phyloP scores from a whole-genome alignment of 2,113 vertebrate species.

The Dicerorhinus sumatrensis region DNA sequence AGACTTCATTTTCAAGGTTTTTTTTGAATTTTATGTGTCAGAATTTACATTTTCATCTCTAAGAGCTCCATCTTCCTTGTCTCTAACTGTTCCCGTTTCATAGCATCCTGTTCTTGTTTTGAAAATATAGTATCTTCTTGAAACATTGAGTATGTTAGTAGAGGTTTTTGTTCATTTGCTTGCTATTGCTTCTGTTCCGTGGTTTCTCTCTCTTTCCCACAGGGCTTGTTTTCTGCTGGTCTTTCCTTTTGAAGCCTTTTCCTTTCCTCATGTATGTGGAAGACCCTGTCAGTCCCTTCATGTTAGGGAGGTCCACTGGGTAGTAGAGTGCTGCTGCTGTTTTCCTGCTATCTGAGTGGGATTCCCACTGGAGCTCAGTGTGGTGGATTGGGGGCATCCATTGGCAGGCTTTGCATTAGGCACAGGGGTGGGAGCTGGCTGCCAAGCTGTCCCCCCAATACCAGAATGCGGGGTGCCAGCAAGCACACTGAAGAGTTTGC shows the following conservation, averaged over 20 bases:
- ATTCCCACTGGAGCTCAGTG: fast-evolving
- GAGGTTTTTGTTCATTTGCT: neutral
- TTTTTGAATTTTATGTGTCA: neutral
- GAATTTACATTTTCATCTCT: neutral
- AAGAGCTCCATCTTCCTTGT: neutral
- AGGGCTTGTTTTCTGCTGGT: neutral
- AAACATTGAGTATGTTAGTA: fast-evolving
- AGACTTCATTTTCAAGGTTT: neutral
- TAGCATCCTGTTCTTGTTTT: neutral
- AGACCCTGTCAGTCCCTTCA: fast-evolving
- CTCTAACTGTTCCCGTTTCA: fast-evolving
- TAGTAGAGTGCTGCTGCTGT: neutral
- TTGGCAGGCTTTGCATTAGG: neutral
- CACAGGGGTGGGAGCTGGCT: neutral
- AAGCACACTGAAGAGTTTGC: fast-evolving
- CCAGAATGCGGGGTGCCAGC: fast-evolving
- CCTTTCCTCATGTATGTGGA: fast-evolving
- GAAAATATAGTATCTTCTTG: neutral
- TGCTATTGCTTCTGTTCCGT: too few species aligned
- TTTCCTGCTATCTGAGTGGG: neutral
- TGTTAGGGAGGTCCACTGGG: fast-evolving
- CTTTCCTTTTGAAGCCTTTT: too few species aligned
- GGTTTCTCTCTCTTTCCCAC: neutral
- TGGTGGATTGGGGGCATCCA: fast-evolving
- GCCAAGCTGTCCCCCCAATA: neutral